Percentiles rank a stretch among this genome's conserved stretches.
phyloP scores from a whole-genome alignment of 2,888 invertebrate species.

The Rapana venosa region DNA sequence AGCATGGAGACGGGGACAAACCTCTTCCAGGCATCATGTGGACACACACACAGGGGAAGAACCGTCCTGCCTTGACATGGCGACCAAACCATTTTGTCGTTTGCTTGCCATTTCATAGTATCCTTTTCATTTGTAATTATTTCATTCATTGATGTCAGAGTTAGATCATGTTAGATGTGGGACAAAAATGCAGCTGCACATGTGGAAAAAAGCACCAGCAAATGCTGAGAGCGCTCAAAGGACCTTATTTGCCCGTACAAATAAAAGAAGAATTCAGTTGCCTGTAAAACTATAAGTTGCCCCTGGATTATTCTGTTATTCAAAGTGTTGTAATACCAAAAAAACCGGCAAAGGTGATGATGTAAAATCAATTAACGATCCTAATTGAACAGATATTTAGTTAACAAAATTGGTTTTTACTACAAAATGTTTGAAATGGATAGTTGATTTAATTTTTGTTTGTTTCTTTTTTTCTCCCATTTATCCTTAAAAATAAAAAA shows the following conservation, averaged over 20 bases:
- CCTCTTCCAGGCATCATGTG: constrained; percentile 17
- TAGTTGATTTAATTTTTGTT: not conserved
- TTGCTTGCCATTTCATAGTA: not conserved
- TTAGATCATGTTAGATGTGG: not conserved
- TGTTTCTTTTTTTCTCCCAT: not conserved
- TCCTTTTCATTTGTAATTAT: constrained; percentile 7
- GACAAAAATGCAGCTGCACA: not conserved
- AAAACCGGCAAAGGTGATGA: not conserved
- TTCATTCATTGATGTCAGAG: not conserved
- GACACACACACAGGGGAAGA: constrained; percentile 9
- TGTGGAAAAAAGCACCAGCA: not conserved
- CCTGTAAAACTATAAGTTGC: too few species aligned
- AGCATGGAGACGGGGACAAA: not conserved
- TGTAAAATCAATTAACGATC: not conserved
- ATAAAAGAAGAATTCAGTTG: not conserved
- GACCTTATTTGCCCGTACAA: not conserved
- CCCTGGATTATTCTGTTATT: not conserved
- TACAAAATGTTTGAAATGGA: not conserved
- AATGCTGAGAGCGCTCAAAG: not conserved
- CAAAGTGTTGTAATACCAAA: not conserved
- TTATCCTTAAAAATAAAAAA: not conserved
- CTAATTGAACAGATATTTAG: not conserved
- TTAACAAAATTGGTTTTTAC: not conserved
- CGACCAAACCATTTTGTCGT: constrained; percentile 12
- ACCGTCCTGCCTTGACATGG: constrained; percentile 2